These are phyloP conservation scores for Cynaeus angustus DNA, from an alignment of 2,888 invertebrate genomes.

Conservation along the genomic window DNA sequence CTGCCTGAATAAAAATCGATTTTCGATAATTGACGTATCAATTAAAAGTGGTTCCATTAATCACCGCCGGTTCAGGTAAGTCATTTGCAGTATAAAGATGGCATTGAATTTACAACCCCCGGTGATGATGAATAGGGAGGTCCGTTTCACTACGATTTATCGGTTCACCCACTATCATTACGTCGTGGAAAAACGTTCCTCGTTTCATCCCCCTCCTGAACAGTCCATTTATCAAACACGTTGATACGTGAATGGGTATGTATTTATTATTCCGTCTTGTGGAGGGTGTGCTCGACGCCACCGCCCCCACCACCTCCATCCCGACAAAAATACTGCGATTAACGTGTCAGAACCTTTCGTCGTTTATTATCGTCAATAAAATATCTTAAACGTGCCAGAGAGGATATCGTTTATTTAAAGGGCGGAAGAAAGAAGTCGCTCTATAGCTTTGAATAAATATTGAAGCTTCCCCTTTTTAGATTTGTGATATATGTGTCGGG, in stretches of 20 bases:
- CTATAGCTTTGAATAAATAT: conserved; percentile 56
- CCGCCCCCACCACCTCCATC: conserved; percentile 1
- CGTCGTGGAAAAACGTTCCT: conserved; percentile 53
- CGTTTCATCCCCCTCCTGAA: conserved; percentile 28
- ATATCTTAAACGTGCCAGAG: conserved; percentile 47
- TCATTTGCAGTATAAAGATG: conserved; percentile 47
- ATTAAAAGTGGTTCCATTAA: conserved; percentile 39
- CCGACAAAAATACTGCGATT: conserved; percentile 55
- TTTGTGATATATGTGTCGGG: conserved; percentile 52
- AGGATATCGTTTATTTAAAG: conserved; percentile 50
- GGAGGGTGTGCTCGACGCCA: conserved; percentile 28
- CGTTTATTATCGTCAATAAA: conserved; percentile 59
- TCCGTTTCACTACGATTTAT: conserved; percentile 54
- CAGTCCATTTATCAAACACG: conserved; percentile 57
- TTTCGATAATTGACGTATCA: conserved; percentile 38
- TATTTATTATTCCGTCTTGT: conserved; percentile 50
- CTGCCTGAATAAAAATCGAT: conserved; percentile 22
- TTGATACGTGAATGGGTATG: conserved; percentile 56
- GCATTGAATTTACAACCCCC: conserved; percentile 42
- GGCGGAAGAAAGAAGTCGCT: conserved; percentile 51
- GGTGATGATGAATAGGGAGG: conserved; percentile 54
- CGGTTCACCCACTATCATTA: conserved; percentile 54
- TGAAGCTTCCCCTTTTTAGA: conserved; percentile 56
- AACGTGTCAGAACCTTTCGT: conserved; percentile 62
- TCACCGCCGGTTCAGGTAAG: conserved; percentile 43